Base-by-base conservation (phyloP, 2,888 invertebrate genomes). In the Shargacucullia verbasci region DNA sequence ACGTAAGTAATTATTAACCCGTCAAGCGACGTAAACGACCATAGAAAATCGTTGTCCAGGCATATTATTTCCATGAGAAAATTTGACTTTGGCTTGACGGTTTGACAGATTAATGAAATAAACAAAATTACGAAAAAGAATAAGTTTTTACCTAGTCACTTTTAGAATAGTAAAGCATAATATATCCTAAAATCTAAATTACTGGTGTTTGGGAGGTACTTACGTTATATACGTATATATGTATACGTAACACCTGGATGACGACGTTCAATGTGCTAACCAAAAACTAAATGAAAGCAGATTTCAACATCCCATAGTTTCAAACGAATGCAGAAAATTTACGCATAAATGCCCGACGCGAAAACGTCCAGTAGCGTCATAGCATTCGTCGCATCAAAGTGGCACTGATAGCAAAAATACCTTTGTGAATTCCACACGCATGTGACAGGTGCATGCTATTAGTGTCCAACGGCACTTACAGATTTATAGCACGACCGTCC, bases 371-470 rank as follows among this genome's bases (percentile, higher is more conserved):
- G 70, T 52, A 12, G 14, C 41, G 55, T 60, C 59, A 69, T 33
- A 44, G 41, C 20, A 61, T 9, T 43, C 46, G 52, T 59, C 60
- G 59, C 59, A 49, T 55, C 66, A 67, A 74, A 65, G 61, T 60
- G 62, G 43, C 62, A 27, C 62, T 65, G 76, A 73, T 72, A 76
- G 58, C 59, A 66, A 54, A 63, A 68, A 77, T 70, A 67, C 70
- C 68, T 78, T 69, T 55, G 54, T 48, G 60, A 75, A 74, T 71
- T 60, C 60, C 60, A 66, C 65, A 61, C 54, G 57, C 59, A 56
- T 69, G 76, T 77, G 77, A 78, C 79, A 82, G 81, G 80, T 80
- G 79, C 71, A 72, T 39, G 70, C 78, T 78, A 81, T 80, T 83
- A 82, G 77, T 79, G 68, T 69, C 65, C 73, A 80, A 76, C 72